Base-by-base conservation (phyloP, 1,140 invertebrate species). In the Bombyx mandarina region DNA sequence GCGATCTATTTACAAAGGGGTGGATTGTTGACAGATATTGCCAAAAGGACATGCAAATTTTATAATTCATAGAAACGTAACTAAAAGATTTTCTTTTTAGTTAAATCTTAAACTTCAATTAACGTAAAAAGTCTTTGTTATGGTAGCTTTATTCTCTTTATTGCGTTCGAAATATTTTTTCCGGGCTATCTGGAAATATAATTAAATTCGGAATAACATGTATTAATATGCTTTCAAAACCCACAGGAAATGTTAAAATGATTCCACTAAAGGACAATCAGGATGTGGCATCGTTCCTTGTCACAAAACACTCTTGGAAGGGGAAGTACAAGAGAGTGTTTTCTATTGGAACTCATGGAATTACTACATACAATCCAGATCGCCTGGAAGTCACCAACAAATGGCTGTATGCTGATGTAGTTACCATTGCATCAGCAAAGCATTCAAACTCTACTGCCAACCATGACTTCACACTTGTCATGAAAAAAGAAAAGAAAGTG, bases 291-390 rank as follows among this genome's bases (percentile, higher is more conserved):
- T 97, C 96, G 87, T 99, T 97, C 89, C 92, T 96, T 83, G 96
- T 98, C 71, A 98, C 95, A 9, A 99, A 99, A 89, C 96, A 97
- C 82, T 97, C 94, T 8, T 95, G 98, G 98, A 98, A 98, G 89
- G 96, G 98, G 88, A 98, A 96, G 94, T 99, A 99, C 86, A 98
- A 98, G 88, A 91, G 98, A 74, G 97, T 99, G 76, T 98, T 99
- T 82, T 98, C 97, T 18, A 94, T 99, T 83, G 98, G 98, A 46
- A 96, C 96, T 44, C 91, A 93, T 83, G 97, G 97, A 43, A 96
- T 99, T 61, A 97, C 98, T 47, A 99, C 98, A 10, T 99, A 99
- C 82, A 99, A 99, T 87, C 98, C 98, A 3, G 93, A 91, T 65
- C 95, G 92, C 63, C 89, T 99, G 75, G 98, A 99, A 82, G 69